phyloP scores from a whole-genome alignment of 2,888 invertebrate species.

The Drosophila monieri region DNA sequence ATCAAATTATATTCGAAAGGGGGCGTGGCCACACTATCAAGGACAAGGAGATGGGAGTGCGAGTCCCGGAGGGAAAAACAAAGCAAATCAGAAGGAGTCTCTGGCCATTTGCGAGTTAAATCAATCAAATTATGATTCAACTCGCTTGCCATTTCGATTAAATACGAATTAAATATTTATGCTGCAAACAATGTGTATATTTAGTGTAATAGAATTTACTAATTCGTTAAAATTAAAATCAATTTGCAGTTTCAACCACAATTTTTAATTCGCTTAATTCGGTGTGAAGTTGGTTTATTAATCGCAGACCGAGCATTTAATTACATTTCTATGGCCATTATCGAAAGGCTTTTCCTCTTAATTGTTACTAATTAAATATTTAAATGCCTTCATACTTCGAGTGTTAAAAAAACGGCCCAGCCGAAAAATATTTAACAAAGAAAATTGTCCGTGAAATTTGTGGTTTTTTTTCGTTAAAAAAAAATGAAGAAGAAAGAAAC shows the following conservation, averaged over 20 bases:
- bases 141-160: background rate
- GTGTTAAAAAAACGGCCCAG: background rate
- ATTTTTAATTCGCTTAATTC: background rate
- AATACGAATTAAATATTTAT: background rate
- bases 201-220: background rate
- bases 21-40: too few relatives aligned
- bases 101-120: constrained; percentile 14
- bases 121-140: constrained; percentile 34
- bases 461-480: too few relatives aligned
- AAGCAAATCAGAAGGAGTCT: constrained; percentile 20
- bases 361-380: constrained; percentile 1
- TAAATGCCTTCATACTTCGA: background rate
- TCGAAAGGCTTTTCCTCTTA: background rate
- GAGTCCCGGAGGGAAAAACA: constrained; percentile 14
- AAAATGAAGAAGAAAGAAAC: too few relatives aligned
- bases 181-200: background rate
- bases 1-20: constrained; percentile 49
- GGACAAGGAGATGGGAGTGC: background rate
- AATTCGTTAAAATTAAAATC: constrained; percentile 3
- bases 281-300: constrained; percentile 24
- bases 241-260: background rate
- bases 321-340: constrained; percentile 2
- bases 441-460: constrained; percentile 35
- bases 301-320: constrained; percentile 9
- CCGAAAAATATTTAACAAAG: background rate